Conservation (phyloP, 2,888 invertebrate species). For the Campopleginae sp. region DNA sequence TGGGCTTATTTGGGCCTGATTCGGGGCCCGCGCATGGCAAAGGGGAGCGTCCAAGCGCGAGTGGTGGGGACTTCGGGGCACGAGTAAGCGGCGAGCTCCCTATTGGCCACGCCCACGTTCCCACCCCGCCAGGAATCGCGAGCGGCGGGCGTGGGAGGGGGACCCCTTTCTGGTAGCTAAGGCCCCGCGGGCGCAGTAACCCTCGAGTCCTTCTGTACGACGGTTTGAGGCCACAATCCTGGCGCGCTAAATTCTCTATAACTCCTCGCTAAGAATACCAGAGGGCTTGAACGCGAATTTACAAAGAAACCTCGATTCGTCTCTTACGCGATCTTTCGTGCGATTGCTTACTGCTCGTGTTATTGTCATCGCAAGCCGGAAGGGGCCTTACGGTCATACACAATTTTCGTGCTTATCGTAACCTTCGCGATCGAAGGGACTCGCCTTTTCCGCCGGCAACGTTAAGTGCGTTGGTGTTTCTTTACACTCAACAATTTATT, state of each 20-base stretch:
- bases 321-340: conserved; percentile 16
- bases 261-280: conserved; percentile 4
- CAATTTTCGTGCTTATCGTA: neutral
- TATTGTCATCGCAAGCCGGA: conserved; percentile 20
- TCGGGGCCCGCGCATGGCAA: conserved; percentile 32
- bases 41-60: conserved; percentile 58
- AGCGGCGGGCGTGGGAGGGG: conserved; percentile 58
- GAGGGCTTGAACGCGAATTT: conserved; percentile 25
- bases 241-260: conserved; percentile 66
- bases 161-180: conserved; percentile 82
- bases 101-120: conserved; percentile 72
- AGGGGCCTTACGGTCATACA: neutral
- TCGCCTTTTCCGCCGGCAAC: conserved; percentile 36
- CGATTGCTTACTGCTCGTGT: conserved; percentile 34
- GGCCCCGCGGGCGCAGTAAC: conserved; percentile 84
- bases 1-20: conserved; percentile 49
- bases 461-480: conserved; percentile 44
- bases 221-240: conserved; percentile 78
- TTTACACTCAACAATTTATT: conserved; percentile 13
- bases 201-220: conserved; percentile 84
- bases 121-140: conserved; percentile 63
- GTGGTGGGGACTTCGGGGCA: conserved; percentile 43
- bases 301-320: conserved; percentile 11
- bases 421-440: neutral
- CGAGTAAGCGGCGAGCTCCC: conserved; percentile 57